Base-by-base conservation (phyloP, 92 coral and sea anemone genomes). In the Actinernus sp. region DNA sequence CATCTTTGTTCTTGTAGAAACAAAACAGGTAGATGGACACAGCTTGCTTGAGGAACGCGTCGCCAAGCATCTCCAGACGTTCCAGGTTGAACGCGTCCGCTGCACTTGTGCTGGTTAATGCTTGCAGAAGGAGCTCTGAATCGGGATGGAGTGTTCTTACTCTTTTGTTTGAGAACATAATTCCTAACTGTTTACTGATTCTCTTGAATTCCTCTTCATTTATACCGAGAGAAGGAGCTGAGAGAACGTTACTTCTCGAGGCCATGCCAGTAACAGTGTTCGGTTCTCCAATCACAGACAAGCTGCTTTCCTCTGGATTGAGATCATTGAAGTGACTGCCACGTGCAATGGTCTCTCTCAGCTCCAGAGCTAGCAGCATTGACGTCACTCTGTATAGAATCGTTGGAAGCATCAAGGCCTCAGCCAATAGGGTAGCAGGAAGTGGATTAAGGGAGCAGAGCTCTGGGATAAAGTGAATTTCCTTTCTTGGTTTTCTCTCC, bases 21-120 rank as follows among this genome's bases (percentile, higher is more conserved):
- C 88, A 85, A 49, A 56, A 95, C 8, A 92, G 88, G 59, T 63
- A 77, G 40, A 95, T 79, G 5, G 93, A 87, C 24, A 95, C 97
- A 0, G 99, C 99, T 36, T 87, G 93, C 69, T 95, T 95, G 26
- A 95, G 77, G 49, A 95, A 95, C 3, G 99, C 93, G 46, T 95
- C 99, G 5, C 99, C 99, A 17, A 95, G 90, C 97, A 95, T 95
- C 81, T 95, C 99, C 17, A 91, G 81, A 21, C 99, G 88, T 55
- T 95, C 97, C 20, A 95, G 87, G 26, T 91, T 68, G 25, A 93
- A 83, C 25, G 76, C 80, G 34, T 93, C 98, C 13, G 58, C 82
- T 14, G 97, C 88, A 22, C 82, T 74, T 19, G 86, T 76, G 19
- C 94, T 83, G 23, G 98, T 93, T 31, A 93, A 47, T 4, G 98